Evolutionary conservation across 2,113 vertebrate species (phyloP), one percentile per base, ranked within the genome.

Genomic region (Onychostruthus taczanowskii): DNA sequence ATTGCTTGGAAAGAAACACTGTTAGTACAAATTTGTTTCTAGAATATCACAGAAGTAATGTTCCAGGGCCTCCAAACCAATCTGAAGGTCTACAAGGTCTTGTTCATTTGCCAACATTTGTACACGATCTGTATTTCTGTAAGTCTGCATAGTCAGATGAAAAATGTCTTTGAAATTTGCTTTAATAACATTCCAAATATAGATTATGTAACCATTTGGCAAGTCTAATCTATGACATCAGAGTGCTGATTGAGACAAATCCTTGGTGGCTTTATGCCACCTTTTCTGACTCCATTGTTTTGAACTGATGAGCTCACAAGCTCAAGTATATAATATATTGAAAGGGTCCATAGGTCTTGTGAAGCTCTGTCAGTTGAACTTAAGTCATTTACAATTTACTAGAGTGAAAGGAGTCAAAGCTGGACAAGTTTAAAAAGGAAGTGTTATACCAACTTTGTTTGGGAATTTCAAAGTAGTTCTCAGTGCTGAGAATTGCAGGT

Each of bases 131-230:
- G 56, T 89, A 24, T 82, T 94, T 93, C 67, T 63, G 26, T 56
- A 56, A 44, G 49, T 50, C 76, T 79, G 37, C 37, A 49, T 47
- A 75, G 9, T 67, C 43, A 58, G 69, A 61, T 82, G 56, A 74
- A 77, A 90, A 89, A 93, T 93, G 35, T 88, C 76, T 88, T 90
- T 52, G 67, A 59, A 89, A 74, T 81, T 90, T 66, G 10, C 68
- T 81, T 75, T 90, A 80, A 46, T 80, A 92, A 59, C 31, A 66
- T 73, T 62, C 58, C 56, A 68, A 58, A 94, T 41, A 82, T 50
- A 88, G 93, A 76, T 31, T 69, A 35, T 39, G 17, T 87, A 52
- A 93, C 28, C 50, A 77, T 90, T 94, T 88, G 68, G 69, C 70
- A 94, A 53, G 37, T 69, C 70, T 53, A 56, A 89, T 89, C 43